These are phyloP conservation scores for Aspiorhynchus laticeps DNA, from an alignment of 2,113 vertebrate genomes.

Conservation along the genomic window DNA sequence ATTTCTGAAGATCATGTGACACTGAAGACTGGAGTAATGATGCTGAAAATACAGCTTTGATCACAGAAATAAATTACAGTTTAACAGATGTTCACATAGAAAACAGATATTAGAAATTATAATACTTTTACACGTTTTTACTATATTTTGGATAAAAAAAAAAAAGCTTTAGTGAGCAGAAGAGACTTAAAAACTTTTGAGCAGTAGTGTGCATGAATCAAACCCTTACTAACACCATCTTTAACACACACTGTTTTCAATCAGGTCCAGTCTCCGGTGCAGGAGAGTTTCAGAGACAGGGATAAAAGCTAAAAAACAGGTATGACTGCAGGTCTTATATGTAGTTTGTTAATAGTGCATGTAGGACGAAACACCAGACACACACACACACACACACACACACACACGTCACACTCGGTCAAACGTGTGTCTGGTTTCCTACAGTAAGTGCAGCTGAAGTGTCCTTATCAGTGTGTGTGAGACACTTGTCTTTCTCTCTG, in stretches of 20 bases:
- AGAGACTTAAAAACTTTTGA: neutral
- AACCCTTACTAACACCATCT: neutral
- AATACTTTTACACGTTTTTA: neutral
- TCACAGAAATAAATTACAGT: no score
- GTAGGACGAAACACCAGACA: neutral
- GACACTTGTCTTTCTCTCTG: slow-evolving; percentile 8
- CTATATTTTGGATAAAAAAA: neutral
- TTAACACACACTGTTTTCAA: neutral
- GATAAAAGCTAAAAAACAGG: neutral
- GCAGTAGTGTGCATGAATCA: neutral
- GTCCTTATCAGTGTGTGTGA: neutral
- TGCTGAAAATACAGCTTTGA: no score
- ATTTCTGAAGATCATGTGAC: no score
- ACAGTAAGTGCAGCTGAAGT: neutral
- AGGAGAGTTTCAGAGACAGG: neutral
- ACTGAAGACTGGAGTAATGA: no score
- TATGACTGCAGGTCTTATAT: neutral
- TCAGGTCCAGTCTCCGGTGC: neutral
- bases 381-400: no score
- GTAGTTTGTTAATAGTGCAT: neutral
- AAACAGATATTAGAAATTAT: fast-evolving
- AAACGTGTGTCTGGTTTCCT: neutral
- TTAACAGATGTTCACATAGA: neutral
- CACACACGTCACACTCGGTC: no score
- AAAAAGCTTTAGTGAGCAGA: neutral